Evolutionary conservation across 2,888 invertebrate species (phyloP).

Genomic region (Drosophila subsilvestris): DNA sequence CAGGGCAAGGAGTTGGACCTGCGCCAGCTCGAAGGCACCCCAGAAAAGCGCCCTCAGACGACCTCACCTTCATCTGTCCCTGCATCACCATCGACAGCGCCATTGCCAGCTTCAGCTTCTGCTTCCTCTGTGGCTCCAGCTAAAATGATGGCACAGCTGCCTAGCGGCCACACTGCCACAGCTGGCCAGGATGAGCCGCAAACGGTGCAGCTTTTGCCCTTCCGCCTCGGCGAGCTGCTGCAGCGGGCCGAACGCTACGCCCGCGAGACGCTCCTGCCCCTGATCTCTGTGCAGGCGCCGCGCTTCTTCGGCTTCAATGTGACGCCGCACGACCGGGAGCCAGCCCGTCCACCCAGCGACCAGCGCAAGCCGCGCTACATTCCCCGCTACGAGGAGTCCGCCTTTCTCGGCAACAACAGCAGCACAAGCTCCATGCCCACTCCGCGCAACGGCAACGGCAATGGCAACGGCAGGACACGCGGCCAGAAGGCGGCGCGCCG

Average conservation of each 20-base stretch:
- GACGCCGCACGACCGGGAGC: constrained; percentile 61
- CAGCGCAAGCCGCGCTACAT: constrained; percentile 87
- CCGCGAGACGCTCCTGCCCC: constrained; percentile 89
- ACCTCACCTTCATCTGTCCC: background rate
- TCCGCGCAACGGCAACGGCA: background rate
- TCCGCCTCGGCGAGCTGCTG: constrained; percentile 90
- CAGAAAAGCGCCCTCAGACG: background rate
- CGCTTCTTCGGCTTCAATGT: constrained; percentile 87
- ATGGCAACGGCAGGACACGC: constrained; percentile 1
- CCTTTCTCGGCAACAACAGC: constrained; percentile 51
- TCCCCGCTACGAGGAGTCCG: constrained; percentile 85
- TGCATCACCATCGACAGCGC: background rate
- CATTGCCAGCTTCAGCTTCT: background rate
- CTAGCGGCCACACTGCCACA: constrained; percentile 11
- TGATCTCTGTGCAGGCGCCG: constrained; percentile 92
- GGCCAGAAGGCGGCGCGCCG: constrained; percentile 29
- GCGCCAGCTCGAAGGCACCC: constrained; percentile 13
- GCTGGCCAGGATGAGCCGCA: constrained; percentile 73
- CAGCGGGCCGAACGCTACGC: constrained; percentile 93
- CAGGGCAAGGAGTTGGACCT: constrained; percentile 78
- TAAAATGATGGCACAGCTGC: constrained; percentile 61
- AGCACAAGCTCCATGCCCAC: constrained; percentile 13
- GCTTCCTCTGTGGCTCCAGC: constrained; percentile 16
- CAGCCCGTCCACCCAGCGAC: constrained; percentile 30
- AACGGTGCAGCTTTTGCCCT: constrained; percentile 92